phyloP scores from a whole-genome alignment of 1,140 invertebrate species.

The Phortica variegata region DNA sequence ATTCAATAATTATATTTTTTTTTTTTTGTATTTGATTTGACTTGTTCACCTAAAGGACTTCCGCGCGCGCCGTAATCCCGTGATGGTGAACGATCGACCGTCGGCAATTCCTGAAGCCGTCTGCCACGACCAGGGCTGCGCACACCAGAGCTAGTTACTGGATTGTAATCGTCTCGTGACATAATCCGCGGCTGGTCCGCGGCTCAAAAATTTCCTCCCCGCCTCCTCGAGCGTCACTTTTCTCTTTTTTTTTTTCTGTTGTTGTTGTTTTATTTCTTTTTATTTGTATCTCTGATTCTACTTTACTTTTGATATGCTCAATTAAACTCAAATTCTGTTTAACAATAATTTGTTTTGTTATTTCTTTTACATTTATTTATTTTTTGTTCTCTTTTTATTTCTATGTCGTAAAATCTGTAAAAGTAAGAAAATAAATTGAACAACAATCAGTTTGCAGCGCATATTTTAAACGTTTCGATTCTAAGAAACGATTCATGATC shows the following conservation, averaged over 20 bases:
- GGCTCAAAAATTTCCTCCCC: slow-evolving; percentile 34
- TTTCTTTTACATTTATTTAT: too few relatives aligned
- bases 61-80: slow-evolving; percentile 67
- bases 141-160: slow-evolving; percentile 57
- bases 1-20: background rate
- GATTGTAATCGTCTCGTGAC: slow-evolving; percentile 73
- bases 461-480: too few relatives aligned
- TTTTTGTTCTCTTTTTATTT: too few relatives aligned
- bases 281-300: background rate
- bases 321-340: too few relatives aligned
- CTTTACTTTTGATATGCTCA: too few relatives aligned
- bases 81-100: slow-evolving; percentile 81
- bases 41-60: slow-evolving; percentile 61
- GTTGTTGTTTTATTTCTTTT: background rate
- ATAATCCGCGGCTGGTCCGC: slow-evolving; percentile 62
- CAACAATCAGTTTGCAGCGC: too few relatives aligned
- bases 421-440: too few relatives aligned
- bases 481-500: too few relatives aligned
- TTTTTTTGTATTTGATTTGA: slow-evolving; percentile 2
- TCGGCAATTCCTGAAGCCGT: slow-evolving; percentile 71
- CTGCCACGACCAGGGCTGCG: slow-evolving; percentile 58
- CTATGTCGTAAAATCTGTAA: too few relatives aligned
- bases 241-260: slow-evolving; percentile 1
- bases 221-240: slow-evolving; percentile 1
- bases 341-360: too few relatives aligned